Evolutionary conservation across 2,888 invertebrate genomes (phyloP), one percentile per base, ranked within the genome.

Genomic region (Perdita meconis): DNA sequence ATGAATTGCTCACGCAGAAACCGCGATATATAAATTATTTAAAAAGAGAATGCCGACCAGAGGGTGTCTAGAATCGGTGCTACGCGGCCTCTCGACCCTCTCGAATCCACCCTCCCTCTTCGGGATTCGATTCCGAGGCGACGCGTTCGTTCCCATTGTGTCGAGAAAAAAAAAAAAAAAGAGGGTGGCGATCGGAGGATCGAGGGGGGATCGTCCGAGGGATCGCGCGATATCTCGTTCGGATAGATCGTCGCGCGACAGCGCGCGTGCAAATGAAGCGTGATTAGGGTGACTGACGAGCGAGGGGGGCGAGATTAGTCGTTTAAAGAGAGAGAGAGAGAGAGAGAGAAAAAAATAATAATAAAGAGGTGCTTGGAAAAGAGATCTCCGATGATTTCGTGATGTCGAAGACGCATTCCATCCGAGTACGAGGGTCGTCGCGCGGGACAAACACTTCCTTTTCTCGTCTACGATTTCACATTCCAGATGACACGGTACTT

Each of bases 381-480:
- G n/a, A n/a, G n/a, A 67, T 78, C 78, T 74, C 30, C 77, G 74
- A 82, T 59, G 73, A 80, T 67, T 40, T 81, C 74, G 55, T 75
- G 38, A 73, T 50, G 57, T 78, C 75, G 68, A 76, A 84, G 60
- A 75, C 71, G 85, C 83, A 84, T 84, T 84, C 84, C 84, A 85
- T 78, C 83, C 84, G 83, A 75, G 56, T 64, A 53, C 57, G 68
- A 61, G 69, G 68, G 66, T 53, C 67, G n/a, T 70, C 51, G 55
- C 65, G 72, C 82, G 81, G 61, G 22, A 76, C 24, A 44, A 36
- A 81, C 55, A 78, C 84, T 81, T 78, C 67, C 71, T 75, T 47
- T 57, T 83, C 74, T 75, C 84, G 67, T 83, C 78, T 70, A 73
- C 36, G 51, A 67, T 30, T 2, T 30, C 6, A 30, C 42, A 30